Base-by-base conservation (phyloP, 2,888 invertebrate genomes). In the Erynnis tages region DNA sequence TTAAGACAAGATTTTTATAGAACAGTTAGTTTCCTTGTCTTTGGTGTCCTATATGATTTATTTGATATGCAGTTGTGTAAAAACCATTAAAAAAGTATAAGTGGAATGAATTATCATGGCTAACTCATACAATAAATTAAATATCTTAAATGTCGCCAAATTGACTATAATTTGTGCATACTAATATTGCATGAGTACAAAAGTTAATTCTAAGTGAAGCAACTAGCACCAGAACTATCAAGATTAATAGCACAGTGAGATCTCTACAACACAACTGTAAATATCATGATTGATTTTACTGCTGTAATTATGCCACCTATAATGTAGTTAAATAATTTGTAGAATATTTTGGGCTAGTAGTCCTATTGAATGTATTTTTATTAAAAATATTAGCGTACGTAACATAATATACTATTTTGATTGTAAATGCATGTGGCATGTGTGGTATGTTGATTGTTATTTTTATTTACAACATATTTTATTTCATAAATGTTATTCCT, bases 181-280 rank as follows among this genome's bases (percentile, higher is more conserved):
- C 53, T 44, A 54, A 49, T 44, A 54, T 34, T 34, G 50, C 37
- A 54, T 50, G 50, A 54, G 56, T 54, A 52, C 43, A 56, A 54
- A 58, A 75, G 68, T 67, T 74, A 67, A 73, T 59, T 69, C 67
- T 79, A 78, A 66, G 68, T 73, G 71, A 77, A 83, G 77, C 75
- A 66, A n/a, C 82, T 84, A 84, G 83, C 82, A 83, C 83, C 83
- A 73, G 73, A 77, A 71, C 57, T 72, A 75, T 69, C 17, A 73
- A 5, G 70, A 66, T 70, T 67, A 69, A 67, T 76, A 79, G 76
- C 76, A 65, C 25, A 49, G 50, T 45, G 38, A 53, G 40, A 52
- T 30, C 11, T 52, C 19, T 52, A 44, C 43, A 27, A 50, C 23
- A 49, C 11, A 32, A 35, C 11, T 45, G 37, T 35, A 14, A n/a